phyloP scores from a whole-genome alignment of 2,888 invertebrate genomes.

The Mycogona germanica region DNA sequence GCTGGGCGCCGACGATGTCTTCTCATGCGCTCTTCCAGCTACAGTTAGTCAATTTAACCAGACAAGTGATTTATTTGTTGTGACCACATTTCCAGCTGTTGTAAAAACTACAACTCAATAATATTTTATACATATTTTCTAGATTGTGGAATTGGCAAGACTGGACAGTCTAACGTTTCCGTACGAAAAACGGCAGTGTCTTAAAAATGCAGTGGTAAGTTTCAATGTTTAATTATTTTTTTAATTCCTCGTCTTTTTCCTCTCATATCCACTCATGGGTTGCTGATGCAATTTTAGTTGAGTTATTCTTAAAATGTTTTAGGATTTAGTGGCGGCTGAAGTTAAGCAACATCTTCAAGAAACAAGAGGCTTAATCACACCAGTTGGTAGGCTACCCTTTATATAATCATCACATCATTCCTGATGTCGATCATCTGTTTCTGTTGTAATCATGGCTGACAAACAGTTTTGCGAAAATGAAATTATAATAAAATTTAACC shows the following conservation, averaged over 20 bases:
- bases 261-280: no score
- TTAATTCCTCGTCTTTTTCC: background rate
- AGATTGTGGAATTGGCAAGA: conserved; percentile 31
- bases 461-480: no score
- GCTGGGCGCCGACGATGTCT: conserved; percentile 28
- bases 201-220: conserved; percentile 30
- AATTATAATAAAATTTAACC: background rate
- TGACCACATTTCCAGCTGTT: background rate
- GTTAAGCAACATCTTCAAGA: conserved; percentile 11
- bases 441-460: no score
- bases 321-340: conserved; percentile 11
- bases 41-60: conserved; percentile 28
- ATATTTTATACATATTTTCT: background rate
- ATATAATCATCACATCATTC: no score
- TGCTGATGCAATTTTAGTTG: background rate
- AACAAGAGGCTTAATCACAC: conserved; percentile 1
- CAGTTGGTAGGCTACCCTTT: background rate
- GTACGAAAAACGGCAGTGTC: conserved; percentile 29
- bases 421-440: no score
- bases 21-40: conserved; percentile 30
- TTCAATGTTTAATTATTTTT: background rate
- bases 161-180: conserved; percentile 29
- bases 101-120: background rate
- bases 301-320: background rate
- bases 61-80: background rate